These are phyloP conservation scores for Clytia hemisphaerica DNA, from an alignment of 30 jellyfish, hydroid and myxozoan species.

Conservation along the genomic window DNA sequence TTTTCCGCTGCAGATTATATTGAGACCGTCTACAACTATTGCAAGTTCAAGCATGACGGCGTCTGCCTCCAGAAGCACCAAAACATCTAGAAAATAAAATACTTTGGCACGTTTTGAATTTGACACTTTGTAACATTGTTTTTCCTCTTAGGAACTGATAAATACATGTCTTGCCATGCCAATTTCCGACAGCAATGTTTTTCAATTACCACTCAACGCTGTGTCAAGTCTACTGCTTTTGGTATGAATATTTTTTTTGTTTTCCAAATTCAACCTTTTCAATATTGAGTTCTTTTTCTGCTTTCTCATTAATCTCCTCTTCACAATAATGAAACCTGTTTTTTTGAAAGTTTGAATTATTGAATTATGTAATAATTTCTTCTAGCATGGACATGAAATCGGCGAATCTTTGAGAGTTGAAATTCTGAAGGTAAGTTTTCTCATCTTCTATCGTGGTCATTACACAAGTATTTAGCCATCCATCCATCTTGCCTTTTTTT, in stretches of 20 bases:
- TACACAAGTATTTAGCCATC: too few relatives aligned
- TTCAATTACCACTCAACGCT: constrained; percentile 65
- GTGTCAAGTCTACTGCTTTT: constrained; percentile 61
- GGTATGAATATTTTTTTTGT: constrained; percentile 28
- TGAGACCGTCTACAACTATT: too few relatives aligned
- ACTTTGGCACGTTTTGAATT: too few relatives aligned
- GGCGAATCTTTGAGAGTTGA: constrained; percentile 48
- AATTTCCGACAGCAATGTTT: constrained; percentile 53
- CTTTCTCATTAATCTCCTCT: background rate
- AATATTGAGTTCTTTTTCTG: background rate
- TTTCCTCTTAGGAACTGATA: constrained; percentile 48
- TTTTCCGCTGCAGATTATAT: too few relatives aligned
- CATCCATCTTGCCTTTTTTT: too few relatives aligned
- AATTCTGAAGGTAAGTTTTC: constrained; percentile 35
- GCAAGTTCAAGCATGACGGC: too few relatives aligned
- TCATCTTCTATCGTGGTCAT: background rate
- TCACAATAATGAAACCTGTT: background rate
- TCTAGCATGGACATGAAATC: constrained; percentile 47
- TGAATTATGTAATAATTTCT: background rate
- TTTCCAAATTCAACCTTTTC: background rate
- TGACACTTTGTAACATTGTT: background rate
- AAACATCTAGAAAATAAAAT: too few relatives aligned
- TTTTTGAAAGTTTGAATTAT: background rate
- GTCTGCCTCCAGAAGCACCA: too few relatives aligned
- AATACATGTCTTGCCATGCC: constrained; percentile 50